phyloP scores from a whole-genome alignment of 2,113 vertebrate species.

The Gymnocephalus cernua region DNA sequence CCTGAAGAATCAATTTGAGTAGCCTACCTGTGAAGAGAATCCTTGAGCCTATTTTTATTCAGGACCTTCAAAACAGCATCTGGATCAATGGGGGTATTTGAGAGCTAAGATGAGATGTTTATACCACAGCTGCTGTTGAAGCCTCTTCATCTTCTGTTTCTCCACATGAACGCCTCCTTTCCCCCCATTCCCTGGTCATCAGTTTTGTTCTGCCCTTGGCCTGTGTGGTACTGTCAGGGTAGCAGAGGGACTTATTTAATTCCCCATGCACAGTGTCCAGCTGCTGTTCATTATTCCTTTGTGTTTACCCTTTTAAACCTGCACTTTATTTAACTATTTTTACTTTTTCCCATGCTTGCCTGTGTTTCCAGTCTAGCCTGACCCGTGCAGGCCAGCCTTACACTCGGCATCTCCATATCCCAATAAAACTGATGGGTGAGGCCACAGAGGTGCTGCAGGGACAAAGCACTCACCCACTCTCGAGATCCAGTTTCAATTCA shows the following conservation, averaged over 20 bases:
- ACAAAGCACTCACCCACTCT: background rate
- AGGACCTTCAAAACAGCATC: background rate
- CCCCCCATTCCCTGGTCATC: background rate
- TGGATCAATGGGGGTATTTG: background rate
- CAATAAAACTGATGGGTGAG: background rate
- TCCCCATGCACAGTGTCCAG: background rate
- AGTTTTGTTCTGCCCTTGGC: background rate
- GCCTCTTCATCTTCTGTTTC: background rate
- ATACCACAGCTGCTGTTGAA: background rate
- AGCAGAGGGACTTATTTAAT: background rate
- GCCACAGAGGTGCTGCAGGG: background rate
- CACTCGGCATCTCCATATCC: background rate
- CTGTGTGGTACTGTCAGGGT: background rate
- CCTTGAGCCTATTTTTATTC: background rate
- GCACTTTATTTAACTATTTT: background rate
- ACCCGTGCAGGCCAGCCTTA: background rate
- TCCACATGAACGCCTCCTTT: background rate
- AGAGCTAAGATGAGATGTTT: background rate
- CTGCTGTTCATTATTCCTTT: constrained; percentile 18
- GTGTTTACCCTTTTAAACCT: background rate
- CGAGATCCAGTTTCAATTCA: background rate
- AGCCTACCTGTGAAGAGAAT: background rate
- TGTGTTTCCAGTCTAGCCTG: background rate
- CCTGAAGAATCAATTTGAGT: background rate
- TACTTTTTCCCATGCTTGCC: background rate